A percentile compares a stretch with the other conserved stretches of the same genome.
phyloP scores from a whole-genome alignment of 2,888 invertebrate genomes.

The Drosophila niveifrons region DNA sequence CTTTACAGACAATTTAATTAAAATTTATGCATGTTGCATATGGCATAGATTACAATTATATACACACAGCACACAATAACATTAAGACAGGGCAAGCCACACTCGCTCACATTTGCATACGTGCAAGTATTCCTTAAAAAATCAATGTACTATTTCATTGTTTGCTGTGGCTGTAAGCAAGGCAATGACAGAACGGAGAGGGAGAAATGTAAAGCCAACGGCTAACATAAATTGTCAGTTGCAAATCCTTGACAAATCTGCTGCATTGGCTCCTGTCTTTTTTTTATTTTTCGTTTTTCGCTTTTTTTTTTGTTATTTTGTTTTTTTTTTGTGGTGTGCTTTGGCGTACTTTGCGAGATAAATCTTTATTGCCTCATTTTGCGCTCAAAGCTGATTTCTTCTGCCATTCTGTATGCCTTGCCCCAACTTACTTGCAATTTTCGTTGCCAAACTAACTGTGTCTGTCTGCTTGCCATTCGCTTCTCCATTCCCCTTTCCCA shows the following conservation, averaged over 20 bases:
- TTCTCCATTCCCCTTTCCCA: neutral
- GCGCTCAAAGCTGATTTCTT: constrained; percentile 74
- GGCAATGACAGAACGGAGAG: neutral
- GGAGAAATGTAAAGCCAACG: constrained; percentile 47
- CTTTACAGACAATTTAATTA: constrained; percentile 58
- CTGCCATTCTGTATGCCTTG: constrained; percentile 44
- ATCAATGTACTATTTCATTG: constrained; percentile 37
- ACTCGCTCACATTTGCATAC: constrained; percentile 14
- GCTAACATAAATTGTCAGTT: constrained; percentile 72
- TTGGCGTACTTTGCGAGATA: constrained; percentile 58
- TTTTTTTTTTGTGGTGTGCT: constrained; percentile 44
- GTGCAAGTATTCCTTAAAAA: constrained; percentile 19
- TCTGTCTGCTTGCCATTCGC: constrained; percentile 9
- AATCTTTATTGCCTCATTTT: constrained; percentile 81
- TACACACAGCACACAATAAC: constrained; percentile 21
- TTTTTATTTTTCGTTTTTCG: neutral
- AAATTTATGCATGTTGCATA: constrained; percentile 70
- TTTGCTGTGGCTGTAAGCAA: constrained; percentile 22
- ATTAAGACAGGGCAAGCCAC: neutral
- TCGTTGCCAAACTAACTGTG: constrained; percentile 55
- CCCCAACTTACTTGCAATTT: constrained; percentile 35
- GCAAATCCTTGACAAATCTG: constrained; percentile 79
- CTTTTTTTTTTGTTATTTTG: neutral
- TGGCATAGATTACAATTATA: constrained; percentile 57
- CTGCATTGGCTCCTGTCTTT: constrained; percentile 60